Percentiles rank a stretch among this genome's conserved stretches.
Evolutionary conservation across 2,797 vertebrate genomes (phyloP).

Genomic region (Myotis pilosus): DNA sequence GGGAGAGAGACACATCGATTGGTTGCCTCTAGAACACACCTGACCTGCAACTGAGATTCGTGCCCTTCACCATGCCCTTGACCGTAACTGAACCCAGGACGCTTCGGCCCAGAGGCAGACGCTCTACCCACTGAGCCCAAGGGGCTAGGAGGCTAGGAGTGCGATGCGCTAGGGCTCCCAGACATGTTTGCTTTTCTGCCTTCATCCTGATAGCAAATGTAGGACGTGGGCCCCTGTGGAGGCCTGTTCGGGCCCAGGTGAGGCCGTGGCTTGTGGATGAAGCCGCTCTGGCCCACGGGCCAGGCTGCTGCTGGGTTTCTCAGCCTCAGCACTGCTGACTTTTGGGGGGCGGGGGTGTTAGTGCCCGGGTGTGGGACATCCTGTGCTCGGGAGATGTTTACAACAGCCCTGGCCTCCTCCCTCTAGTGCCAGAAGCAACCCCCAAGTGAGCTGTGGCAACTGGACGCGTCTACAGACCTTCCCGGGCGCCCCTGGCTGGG

Average conservation of each 20-base stretch:
- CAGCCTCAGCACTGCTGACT: not conserved
- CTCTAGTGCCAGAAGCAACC: not conserved
- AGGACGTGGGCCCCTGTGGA: not conserved
- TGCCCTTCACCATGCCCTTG: no score
- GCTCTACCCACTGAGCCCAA: no score
- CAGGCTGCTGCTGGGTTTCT: not conserved
- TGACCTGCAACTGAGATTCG: no score
- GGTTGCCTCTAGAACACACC: no score
- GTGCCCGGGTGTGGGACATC: not conserved
- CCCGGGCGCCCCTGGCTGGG: not conserved
- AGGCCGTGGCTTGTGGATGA: not conserved
- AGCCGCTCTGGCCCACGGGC: not conserved
- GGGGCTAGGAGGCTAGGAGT: no score
- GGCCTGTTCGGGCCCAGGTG: fast-evolving
- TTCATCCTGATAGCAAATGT: not conserved
- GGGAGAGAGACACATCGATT: no score
- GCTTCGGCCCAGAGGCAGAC: no score
- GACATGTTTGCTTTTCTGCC: not conserved
- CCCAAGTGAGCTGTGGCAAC: not conserved
- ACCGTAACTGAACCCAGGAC: no score
- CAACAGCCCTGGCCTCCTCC: not conserved
- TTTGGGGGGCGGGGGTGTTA: not conserved
- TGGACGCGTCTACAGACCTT: not conserved
- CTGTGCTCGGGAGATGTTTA: not conserved
- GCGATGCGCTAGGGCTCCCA: no score